Percentiles rank a stretch among this genome's conserved stretches.
These are phyloP conservation scores for Phaenicophaeus curvirostris DNA, from an alignment of 2,797 vertebrate genomes.

Conservation along the genomic window DNA sequence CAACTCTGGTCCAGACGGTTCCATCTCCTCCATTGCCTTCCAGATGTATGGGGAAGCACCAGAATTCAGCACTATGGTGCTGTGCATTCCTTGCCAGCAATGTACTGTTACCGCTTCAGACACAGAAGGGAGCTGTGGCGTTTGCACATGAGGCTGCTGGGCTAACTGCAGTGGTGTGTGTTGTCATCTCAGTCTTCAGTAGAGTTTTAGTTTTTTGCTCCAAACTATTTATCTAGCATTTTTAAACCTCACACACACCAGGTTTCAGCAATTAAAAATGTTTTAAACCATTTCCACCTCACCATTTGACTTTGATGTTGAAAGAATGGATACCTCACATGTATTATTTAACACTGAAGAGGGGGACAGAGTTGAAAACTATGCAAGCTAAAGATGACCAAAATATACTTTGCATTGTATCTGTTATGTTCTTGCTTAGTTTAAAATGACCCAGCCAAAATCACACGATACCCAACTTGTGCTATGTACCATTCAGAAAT, in stretches of 20 bases:
- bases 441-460: neutral
- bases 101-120: neutral
- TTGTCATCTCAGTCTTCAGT: neutral
- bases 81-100: neutral
- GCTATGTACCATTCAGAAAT: slow-evolving; percentile 23
- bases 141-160: neutral
- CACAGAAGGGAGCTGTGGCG: neutral
- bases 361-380: neutral
- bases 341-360: neutral
- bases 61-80: neutral
- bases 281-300: neutral
- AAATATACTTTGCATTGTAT: neutral
- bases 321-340: neutral
- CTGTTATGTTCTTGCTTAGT: neutral
- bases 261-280: neutral
- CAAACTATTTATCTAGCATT: neutral
- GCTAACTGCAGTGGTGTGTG: neutral
- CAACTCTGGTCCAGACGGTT: neutral
- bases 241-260: neutral
- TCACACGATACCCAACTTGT: neutral
- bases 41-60: neutral
- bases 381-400: neutral
- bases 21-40: neutral
- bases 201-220: neutral
- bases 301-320: fast-evolving